phyloP scores from a whole-genome alignment of 2,113 vertebrate species.

The Epinephelus fuscoguttatus region DNA sequence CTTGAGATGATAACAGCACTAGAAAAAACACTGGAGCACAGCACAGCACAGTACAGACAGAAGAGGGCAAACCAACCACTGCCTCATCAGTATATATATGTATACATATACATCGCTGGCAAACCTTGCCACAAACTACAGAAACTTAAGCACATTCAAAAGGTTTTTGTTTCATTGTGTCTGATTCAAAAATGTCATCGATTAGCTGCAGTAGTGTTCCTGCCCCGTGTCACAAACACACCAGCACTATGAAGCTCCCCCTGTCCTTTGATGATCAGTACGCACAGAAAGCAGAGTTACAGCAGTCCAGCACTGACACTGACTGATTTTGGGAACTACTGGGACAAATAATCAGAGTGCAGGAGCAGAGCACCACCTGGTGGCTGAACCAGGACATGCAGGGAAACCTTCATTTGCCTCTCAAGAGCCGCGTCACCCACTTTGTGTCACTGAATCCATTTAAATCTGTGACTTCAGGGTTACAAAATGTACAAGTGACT shows the following conservation, averaged over 20 bases:
- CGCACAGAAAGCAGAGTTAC: conserved; percentile 4
- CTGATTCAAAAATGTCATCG: neutral
- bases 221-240: neutral
- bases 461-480: neutral
- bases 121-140: conserved; percentile 16
- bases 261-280: neutral
- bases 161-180: neutral
- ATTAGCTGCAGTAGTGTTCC: too few relatives aligned
- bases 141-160: conserved; percentile 1
- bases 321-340: neutral
- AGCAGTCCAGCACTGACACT: neutral
- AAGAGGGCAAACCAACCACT: conserved; percentile 38
- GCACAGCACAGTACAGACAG: conserved; percentile 57
- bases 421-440: neutral
- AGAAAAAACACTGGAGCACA: conserved; percentile 52
- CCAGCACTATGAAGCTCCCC: neutral
- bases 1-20: conserved; percentile 50
- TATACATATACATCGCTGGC: conserved; percentile 21
- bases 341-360: conserved; percentile 16
- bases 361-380: conserved; percentile 71
- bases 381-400: conserved; percentile 39
- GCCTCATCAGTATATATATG: conserved; percentile 31
- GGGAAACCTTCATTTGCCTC: conserved; percentile 24
- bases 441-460: neutral
- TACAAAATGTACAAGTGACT: conserved; percentile 15